These are phyloP conservation scores for Salmo trutta DNA, from an alignment of 2,797 vertebrate species.

Conservation along the genomic window DNA sequence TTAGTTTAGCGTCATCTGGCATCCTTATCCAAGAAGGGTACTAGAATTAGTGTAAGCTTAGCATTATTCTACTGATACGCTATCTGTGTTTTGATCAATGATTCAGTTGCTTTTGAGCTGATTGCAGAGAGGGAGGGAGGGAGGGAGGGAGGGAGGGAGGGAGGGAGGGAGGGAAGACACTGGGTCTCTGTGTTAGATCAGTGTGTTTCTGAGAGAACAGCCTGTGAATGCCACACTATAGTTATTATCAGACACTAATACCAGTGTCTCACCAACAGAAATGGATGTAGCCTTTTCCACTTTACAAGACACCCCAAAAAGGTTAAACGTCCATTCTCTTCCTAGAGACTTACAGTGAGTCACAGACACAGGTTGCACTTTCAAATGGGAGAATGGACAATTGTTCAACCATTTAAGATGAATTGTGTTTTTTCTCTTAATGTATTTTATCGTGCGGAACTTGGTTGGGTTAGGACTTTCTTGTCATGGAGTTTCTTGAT, in stretches of 20 bases:
- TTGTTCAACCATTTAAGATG: neutral
- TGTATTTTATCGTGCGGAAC: no score
- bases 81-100: neutral
- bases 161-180: no score
- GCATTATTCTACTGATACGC: neutral
- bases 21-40: neutral
- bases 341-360: neutral
- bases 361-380: neutral
- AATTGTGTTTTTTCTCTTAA: no score
- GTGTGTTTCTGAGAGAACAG: conserved; percentile 1
- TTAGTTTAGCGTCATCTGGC: no score
- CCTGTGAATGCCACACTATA: neutral
- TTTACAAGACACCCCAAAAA: neutral
- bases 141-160: no score
- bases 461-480: no score
- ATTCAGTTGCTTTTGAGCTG: no score
- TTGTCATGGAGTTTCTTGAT: no score
- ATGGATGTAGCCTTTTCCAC: neutral
- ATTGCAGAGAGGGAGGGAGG: no score
- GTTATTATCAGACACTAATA: neutral
- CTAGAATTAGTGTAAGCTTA: neutral
- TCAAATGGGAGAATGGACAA: neutral
- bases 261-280: neutral
- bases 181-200: neutral
- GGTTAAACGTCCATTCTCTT: neutral